Percentiles rank a stretch among this genome's conserved stretches.
Conservation (phyloP, 2,113 vertebrate species). For the Balaeniceps rex region DNA sequence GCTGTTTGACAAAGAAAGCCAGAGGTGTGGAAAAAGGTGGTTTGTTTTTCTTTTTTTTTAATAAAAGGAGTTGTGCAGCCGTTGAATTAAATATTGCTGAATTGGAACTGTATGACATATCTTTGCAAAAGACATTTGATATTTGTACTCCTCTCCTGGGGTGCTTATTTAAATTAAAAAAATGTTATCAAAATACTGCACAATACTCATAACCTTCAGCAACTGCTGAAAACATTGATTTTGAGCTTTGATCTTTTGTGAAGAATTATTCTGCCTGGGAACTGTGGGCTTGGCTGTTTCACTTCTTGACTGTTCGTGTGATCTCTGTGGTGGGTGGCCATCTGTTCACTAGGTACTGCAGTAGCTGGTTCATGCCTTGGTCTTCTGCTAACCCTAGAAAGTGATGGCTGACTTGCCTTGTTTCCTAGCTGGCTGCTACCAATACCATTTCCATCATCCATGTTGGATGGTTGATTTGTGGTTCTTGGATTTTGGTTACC, state of each 20-base stretch:
- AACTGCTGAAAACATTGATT: constrained; percentile 2
- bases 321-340: background rate
- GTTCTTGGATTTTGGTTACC: background rate
- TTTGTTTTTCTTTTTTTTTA: background rate
- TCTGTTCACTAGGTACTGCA: background rate
- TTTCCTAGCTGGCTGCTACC: background rate
- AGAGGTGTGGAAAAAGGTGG: background rate
- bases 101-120: background rate
- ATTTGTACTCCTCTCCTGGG: background rate
- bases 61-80: background rate
- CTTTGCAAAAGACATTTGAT: background rate
- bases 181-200: background rate
- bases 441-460: background rate
- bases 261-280: background rate
- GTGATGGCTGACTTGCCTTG: background rate
- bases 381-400: background rate
- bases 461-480: background rate
- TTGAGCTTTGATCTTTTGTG: background rate
- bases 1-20: background rate
- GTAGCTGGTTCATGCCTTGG: background rate
- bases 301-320: background rate
- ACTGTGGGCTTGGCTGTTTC: background rate
- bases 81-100: background rate
- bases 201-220: background rate
- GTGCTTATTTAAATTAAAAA: constrained; percentile 5